Percentiles rank a stretch among this genome's conserved stretches.
Conservation (phyloP, 2,113 vertebrate genomes). For the Falcunculus frontatus region DNA sequence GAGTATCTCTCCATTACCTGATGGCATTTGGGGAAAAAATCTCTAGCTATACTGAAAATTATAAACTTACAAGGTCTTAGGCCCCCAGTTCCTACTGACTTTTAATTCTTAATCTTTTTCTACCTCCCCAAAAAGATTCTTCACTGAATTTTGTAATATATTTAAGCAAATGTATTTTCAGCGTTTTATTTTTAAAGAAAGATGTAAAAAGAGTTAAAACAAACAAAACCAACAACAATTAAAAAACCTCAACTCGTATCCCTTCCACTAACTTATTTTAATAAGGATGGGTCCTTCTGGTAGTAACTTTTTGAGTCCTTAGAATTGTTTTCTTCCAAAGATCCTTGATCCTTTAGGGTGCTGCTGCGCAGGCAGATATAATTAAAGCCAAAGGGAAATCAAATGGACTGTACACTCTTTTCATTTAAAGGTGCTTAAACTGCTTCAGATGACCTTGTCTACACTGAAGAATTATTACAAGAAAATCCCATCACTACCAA, state of each 20-base stretch:
- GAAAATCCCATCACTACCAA: background rate
- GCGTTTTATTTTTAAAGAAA: background rate
- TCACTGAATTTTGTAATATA: background rate
- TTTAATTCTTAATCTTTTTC: background rate
- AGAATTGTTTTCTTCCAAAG: background rate
- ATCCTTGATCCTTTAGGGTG: background rate
- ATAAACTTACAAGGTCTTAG: background rate
- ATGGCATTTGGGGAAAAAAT: background rate
- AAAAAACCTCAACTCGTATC: background rate
- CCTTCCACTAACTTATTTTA: background rate
- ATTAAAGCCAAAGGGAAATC: slow-evolving; percentile 15
- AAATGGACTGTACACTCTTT: background rate
- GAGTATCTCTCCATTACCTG: background rate
- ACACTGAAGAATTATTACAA: background rate
- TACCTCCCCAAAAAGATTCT: background rate
- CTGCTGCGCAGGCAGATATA: background rate
- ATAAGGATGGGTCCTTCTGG: background rate
- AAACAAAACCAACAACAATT: background rate
- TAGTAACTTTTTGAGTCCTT: background rate
- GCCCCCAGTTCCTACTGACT: background rate
- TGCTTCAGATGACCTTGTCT: background rate
- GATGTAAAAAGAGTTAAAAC: background rate
- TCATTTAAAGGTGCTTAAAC: background rate
- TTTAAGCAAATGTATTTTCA: background rate
- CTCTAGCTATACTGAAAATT: background rate